Conservation (phyloP, 2,797 vertebrate species). For the Emys orbicularis region DNA sequence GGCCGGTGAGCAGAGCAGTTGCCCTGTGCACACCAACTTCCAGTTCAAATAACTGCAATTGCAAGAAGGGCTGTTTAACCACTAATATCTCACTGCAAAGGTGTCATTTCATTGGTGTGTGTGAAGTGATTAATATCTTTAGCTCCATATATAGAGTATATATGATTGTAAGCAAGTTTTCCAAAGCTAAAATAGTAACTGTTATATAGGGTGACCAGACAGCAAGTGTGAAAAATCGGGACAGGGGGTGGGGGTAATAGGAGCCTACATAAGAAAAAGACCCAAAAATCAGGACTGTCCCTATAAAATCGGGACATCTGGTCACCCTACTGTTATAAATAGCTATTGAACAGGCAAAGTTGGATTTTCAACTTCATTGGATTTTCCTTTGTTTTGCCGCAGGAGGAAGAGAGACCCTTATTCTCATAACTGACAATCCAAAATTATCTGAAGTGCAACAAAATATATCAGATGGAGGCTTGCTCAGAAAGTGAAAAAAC, state of each 20-base stretch:
- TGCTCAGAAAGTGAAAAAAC: constrained; percentile 47
- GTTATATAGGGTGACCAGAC: neutral
- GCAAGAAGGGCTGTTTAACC: neutral
- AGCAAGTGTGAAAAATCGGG: too few species aligned
- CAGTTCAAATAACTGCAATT: neutral
- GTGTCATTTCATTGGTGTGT: neutral
- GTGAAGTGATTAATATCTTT: neutral
- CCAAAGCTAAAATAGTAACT: neutral
- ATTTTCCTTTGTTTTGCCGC: neutral
- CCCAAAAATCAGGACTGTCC: too few species aligned
- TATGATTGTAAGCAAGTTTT: neutral
- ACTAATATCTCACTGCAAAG: neutral
- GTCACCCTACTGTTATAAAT: neutral
- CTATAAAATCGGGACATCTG: too few species aligned
- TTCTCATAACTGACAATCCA: neutral
- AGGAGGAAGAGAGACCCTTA: neutral
- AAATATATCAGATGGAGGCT: constrained; percentile 43
- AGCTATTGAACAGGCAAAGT: neutral
- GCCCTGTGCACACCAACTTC: neutral
- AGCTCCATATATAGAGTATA: neutral
- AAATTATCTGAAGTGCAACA: constrained; percentile 49
- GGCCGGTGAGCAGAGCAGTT: neutral
- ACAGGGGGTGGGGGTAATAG: too few species aligned
- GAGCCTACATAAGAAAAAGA: too few species aligned
- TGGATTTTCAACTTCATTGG: neutral